Base-by-base conservation (phyloP, 2,888 invertebrate genomes). In the Heliconius erato region DNA sequence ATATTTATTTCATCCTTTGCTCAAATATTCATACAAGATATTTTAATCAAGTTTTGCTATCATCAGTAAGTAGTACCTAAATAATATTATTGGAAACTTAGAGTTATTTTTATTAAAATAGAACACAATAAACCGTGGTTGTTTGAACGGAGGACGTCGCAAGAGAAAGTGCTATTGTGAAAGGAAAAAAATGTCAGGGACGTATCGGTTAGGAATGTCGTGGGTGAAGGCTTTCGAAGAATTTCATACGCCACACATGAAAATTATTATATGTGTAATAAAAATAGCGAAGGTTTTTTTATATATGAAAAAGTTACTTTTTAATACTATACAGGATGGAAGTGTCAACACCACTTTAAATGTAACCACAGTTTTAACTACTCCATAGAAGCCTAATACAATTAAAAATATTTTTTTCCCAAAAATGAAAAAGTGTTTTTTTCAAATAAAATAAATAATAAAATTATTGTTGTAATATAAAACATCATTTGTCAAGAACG, bases 201-300 rank as follows among this genome's bases (percentile, higher is more conserved):
- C 74, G 32, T 59, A 76, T 76, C 74, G 59, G 74, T 59, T 35
- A 76, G 74, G 74, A 76, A 76, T 76, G 74, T 59, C 44, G 26
- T 72, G 59, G 59, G 32, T 35, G 59, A 32, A 32, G 28, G 54
- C 49, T 5, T n/a, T 54, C 59, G 54, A 6, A 54, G 54, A 59
- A 54, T 76, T 59, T 35, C 59, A 35, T 54, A 76, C 74, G 32
- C 35, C 32, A 19, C 59, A 32, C 74, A 76, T 59, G 5, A 32
- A 23, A 76, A 76, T 44, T 23, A 40, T 71, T 72, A 9, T 40
- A 71, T 3, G 44, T 44, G 44, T 72, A 72, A 72, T 72, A 72
- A 72, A 72, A 69, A 44, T 71, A n/a, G n/a, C 44, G n/a, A 44
- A 72, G 26, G 26, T 2, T 71, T 44, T 71, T 71, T 71, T 72